These are phyloP conservation scores for Zophobas atratus DNA, from an alignment of 1,140 invertebrate genomes.

Conservation along the genomic window DNA sequence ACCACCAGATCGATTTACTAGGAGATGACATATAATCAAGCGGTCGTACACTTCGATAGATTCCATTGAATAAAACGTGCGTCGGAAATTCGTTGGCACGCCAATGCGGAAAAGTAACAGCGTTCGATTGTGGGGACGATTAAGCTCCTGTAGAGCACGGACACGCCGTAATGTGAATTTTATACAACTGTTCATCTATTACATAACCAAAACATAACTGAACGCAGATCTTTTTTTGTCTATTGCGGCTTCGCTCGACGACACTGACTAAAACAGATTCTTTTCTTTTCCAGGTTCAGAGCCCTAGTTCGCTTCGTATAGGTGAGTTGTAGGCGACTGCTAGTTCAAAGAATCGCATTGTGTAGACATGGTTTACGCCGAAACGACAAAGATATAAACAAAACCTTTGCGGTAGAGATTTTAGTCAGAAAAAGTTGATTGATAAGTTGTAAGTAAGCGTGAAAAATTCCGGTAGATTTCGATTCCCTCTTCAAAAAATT, in stretches of 20 bases:
- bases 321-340: not conserved
- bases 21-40: slow-evolving; percentile 29
- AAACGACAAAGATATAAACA: too few relatives aligned
- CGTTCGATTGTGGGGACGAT: not conserved
- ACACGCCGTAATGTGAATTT: slow-evolving; percentile 16
- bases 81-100: not conserved
- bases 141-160: not conserved
- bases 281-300: too few relatives aligned
- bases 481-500: not conserved
- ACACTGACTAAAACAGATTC: too few relatives aligned
- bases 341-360: too few relatives aligned
- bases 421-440: too few relatives aligned
- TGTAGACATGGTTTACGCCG: too few relatives aligned
- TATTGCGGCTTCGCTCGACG: not conserved
- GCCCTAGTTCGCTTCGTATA: too few relatives aligned
- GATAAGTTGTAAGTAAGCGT: too few relatives aligned
- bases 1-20: slow-evolving; percentile 26
- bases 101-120: slow-evolving; percentile 16
- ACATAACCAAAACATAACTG: not conserved
- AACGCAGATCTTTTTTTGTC: not conserved
- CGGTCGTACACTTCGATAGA: slow-evolving; percentile 9
- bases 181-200: slow-evolving; percentile 9
- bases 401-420: too few relatives aligned
- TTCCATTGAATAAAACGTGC: slow-evolving; percentile 13
- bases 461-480: not conserved